phyloP scores from a whole-genome alignment of 2,113 vertebrate genomes.

The Pavo muticus region DNA sequence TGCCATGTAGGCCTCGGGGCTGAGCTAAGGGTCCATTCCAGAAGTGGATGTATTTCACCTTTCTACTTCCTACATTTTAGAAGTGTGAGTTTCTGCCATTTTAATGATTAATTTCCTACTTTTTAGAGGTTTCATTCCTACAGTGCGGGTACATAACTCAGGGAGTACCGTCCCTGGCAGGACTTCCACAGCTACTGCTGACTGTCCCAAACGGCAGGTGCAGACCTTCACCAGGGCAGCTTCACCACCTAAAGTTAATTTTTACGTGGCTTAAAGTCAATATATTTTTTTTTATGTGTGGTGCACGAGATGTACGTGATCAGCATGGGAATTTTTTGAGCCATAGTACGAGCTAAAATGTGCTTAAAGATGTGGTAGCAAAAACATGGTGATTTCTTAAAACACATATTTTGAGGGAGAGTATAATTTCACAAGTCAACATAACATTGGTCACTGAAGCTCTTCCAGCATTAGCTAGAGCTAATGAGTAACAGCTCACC shows the following conservation, averaged over 20 bases:
- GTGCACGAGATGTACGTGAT: neutral
- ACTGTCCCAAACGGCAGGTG: neutral
- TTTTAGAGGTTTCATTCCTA: neutral
- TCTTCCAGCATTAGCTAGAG: neutral
- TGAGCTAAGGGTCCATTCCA: neutral
- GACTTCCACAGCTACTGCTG: neutral
- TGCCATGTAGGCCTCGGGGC: neutral
- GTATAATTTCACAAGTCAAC: constrained; percentile 1
- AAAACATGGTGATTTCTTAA: neutral
- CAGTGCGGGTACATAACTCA: neutral
- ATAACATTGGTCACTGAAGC: neutral
- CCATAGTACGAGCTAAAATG: neutral
- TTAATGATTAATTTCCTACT: neutral
- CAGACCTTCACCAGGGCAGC: neutral
- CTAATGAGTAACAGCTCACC: too few species aligned
- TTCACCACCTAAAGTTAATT: neutral
- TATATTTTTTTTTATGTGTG: neutral
- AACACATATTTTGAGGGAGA: neutral
- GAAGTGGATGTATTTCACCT: neutral
- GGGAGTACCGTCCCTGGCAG: neutral
- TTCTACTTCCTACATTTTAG: neutral
- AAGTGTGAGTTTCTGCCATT: neutral
- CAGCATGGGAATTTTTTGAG: neutral
- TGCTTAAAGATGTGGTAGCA: neutral
- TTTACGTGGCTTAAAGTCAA: neutral